Evolutionary conservation across 2,797 vertebrate species (phyloP).

Genomic region (Oophaga sylvatica): DNA sequence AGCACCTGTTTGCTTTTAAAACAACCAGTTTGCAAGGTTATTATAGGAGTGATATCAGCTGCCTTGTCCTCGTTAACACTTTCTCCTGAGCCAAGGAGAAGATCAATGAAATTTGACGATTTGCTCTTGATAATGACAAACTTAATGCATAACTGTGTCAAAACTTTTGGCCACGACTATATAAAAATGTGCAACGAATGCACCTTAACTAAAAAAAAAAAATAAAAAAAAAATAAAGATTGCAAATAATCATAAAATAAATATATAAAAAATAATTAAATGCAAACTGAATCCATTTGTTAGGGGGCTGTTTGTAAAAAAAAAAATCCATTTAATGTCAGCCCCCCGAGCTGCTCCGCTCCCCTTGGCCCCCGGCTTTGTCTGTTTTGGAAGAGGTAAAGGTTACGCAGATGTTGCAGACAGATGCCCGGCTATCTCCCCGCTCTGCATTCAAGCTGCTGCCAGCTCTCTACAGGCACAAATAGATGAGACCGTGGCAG

Average conservation of each 20-base stretch:
- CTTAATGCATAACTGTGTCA: no score
- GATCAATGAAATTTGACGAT: no score
- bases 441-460: slow-evolving; percentile 34
- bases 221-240: background rate
- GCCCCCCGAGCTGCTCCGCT: background rate
- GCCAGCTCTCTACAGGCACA: slow-evolving; percentile 49
- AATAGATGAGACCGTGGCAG: slow-evolving; percentile 4
- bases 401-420: slow-evolving; percentile 54
- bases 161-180: no score
- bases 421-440: slow-evolving; percentile 50
- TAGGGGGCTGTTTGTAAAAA: background rate
- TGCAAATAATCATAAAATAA: background rate
- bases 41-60: no score
- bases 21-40: no score
- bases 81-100: no score
- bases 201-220: background rate
- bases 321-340: background rate
- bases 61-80: no score
- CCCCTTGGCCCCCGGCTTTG: slow-evolving; percentile 17
- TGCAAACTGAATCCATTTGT: slow-evolving; percentile 15
- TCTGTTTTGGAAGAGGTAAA: slow-evolving; percentile 54
- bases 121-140: no score
- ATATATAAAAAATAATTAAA: background rate
- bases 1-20: no score
- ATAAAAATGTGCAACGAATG: no score